Conservation (phyloP, 2,113 vertebrate genomes). For the Apus apus region DNA sequence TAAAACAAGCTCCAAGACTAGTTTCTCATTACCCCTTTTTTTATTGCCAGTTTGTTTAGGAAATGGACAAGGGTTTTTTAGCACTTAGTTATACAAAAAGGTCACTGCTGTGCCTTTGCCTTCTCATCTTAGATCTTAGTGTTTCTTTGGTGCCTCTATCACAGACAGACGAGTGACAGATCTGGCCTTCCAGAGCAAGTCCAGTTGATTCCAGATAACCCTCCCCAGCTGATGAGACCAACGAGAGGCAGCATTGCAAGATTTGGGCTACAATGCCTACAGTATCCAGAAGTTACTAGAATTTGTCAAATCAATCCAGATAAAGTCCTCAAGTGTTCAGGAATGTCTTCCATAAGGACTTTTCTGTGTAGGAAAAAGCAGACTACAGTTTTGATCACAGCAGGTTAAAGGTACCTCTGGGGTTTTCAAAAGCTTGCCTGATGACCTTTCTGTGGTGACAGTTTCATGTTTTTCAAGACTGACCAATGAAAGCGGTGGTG, state of each 20-base stretch:
- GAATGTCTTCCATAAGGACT: not conserved
- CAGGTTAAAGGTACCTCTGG: not conserved
- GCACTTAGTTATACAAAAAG: not conserved
- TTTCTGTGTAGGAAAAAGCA: not conserved
- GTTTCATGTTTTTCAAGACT: not conserved
- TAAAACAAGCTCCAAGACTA: not conserved
- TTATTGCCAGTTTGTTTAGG: not conserved
- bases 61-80: not conserved
- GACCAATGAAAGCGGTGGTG: not conserved
- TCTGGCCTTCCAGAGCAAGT: not conserved
- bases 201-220: not conserved
- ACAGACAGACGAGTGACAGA: not conserved
- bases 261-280: not conserved
- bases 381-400: not conserved
- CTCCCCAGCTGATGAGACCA: not conserved
- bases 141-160: not conserved
- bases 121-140: not conserved
- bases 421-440: not conserved
- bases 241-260: not conserved
- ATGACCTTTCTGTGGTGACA: not conserved
- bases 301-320: not conserved
- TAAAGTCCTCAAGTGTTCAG: not conserved
- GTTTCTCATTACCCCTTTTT: not conserved
- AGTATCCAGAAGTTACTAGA: not conserved
- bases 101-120: not conserved